A percentile compares a stretch with the other conserved stretches of the same genome.
phyloP scores from a whole-genome alignment of 2,113 vertebrate genomes.

The Nettapus auritus region DNA sequence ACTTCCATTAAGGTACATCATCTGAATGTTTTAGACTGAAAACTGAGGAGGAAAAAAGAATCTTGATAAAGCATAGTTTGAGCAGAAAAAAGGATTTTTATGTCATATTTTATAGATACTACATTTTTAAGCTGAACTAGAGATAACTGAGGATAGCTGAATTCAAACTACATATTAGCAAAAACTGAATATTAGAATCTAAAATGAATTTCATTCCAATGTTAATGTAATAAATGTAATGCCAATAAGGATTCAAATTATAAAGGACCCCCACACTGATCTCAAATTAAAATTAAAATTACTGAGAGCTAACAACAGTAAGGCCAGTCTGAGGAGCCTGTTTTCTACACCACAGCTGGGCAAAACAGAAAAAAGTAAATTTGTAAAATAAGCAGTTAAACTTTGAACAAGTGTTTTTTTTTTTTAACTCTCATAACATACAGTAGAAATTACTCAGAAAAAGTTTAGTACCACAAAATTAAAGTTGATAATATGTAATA shows the following conservation, averaged over 20 bases:
- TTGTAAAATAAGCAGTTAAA: not conserved
- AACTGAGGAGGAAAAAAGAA: not conserved
- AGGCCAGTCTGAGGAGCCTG: not conserved
- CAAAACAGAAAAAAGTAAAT: not conserved
- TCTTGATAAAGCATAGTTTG: not conserved
- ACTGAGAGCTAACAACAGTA: not conserved
- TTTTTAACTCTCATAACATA: not conserved
- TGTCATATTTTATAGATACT: not conserved
- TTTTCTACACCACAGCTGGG: not conserved
- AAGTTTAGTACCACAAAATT: not conserved
- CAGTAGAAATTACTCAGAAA: not conserved
- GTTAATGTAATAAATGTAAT: not conserved
- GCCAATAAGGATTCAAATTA: too few relatives aligned
- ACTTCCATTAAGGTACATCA: not conserved
- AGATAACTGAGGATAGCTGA: not conserved
- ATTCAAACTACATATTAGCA: not conserved
- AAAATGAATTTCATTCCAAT: not conserved
- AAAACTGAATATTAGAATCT: not conserved
- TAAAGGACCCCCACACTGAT: not conserved
- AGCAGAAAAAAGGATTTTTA: not conserved
- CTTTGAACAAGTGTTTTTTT: not conserved
- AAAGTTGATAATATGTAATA: not conserved
- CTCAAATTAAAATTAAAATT: not conserved
- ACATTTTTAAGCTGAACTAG: not conserved
- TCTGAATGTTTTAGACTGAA: not conserved